Percentiles rank a stretch among this genome's conserved stretches.
Conservation (phyloP, 2,797 vertebrate species). For the Poecile montanus region DNA sequence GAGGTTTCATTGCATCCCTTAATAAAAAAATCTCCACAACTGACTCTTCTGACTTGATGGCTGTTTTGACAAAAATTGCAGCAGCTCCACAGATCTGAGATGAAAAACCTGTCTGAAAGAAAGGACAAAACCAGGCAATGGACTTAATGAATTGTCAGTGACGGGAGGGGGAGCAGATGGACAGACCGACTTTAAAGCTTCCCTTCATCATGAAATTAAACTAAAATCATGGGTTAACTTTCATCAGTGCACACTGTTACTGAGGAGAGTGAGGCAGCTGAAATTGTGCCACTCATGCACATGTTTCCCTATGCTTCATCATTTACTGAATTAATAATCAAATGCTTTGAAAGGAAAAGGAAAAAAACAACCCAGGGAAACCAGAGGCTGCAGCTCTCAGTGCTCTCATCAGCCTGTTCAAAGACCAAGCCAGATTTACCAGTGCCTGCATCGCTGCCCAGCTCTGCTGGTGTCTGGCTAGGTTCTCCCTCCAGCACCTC, state of each 20-base stretch:
- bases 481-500: neutral
- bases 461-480: neutral
- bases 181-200: neutral
- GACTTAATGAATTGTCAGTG: neutral
- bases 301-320: neutral
- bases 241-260: neutral
- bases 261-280: neutral
- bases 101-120: neutral
- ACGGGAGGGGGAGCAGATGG: neutral
- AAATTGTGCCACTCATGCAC: neutral
- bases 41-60: neutral
- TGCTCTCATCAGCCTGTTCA: neutral
- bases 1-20: neutral
- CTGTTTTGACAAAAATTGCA: neutral
- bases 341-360: neutral
- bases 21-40: neutral
- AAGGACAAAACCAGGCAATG: neutral
- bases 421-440: neutral
- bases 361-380: neutral
- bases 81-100: neutral
- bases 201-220: neutral
- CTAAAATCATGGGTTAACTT: neutral
- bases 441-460: accelerated
- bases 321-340: constrained; percentile 20
- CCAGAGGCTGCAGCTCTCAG: neutral